These are phyloP conservation scores for Myrmecophaga tridactyla DNA, from an alignment of 2,113 vertebrate genomes.

Conservation along the genomic window DNA sequence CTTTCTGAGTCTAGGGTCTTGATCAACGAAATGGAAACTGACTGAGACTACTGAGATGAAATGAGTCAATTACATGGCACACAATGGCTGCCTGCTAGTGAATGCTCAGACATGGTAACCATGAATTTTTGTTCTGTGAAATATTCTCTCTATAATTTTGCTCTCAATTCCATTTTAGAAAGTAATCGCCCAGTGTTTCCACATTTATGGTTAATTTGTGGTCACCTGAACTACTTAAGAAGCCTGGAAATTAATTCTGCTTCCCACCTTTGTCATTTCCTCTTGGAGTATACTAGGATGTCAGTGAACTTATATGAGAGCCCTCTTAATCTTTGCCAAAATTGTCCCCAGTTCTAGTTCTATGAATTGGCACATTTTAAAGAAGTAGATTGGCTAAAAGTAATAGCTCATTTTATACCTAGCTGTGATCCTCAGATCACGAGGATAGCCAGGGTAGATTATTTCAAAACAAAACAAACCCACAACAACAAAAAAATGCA, in stretches of 20 bases:
- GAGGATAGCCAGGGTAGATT: background rate
- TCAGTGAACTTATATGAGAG: background rate
- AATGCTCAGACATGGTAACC: no score
- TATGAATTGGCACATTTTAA: background rate
- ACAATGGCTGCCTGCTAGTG: no score
- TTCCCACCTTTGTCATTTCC: background rate
- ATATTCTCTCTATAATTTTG: no score
- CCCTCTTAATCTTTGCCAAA: background rate
- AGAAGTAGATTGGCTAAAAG: background rate
- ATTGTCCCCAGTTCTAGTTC: background rate
- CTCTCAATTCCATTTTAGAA: background rate
- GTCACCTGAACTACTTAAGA: background rate
- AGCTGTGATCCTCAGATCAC: background rate
- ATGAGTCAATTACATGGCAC: background rate
- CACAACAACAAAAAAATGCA: no score
- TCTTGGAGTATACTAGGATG: background rate
- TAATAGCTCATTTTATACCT: background rate
- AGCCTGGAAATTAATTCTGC: background rate
- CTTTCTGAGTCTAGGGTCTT: background rate
- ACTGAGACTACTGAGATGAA: fast-evolving
- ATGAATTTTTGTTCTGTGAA: background rate
- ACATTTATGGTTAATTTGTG: background rate
- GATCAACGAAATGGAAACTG: background rate
- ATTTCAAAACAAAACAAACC: background rate
- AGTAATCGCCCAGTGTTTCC: background rate